Evolutionary conservation across 2,113 vertebrate species (phyloP).

Genomic region (Passer montanus): DNA sequence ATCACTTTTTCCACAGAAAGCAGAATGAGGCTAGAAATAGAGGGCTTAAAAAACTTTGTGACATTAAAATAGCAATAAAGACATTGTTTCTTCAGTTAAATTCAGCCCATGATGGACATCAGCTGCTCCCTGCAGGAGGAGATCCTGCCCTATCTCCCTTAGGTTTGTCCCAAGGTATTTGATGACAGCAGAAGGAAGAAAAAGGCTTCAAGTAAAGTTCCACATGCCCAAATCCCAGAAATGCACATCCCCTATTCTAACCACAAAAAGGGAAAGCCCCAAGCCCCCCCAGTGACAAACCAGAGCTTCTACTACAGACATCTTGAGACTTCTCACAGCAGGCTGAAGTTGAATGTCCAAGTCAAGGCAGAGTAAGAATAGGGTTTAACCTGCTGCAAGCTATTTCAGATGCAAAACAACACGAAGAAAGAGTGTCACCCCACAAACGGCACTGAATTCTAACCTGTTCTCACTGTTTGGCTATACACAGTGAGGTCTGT

Average conservation of each 20-base stretch:
- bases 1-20: not conserved
- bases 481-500: not conserved
- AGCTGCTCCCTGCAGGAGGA: not conserved
- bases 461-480: not conserved
- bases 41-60: not conserved
- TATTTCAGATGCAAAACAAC: not conserved
- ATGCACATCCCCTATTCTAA: accelerated
- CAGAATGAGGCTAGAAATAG: not conserved
- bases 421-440: not conserved
- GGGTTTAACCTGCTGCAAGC: not conserved
- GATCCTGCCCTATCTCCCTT: not conserved
- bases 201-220: not conserved
- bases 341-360: not conserved
- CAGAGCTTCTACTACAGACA: not conserved
- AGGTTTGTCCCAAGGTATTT: not conserved
- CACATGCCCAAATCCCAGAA: not conserved
- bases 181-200: not conserved
- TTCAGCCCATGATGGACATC: not conserved
- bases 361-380: not conserved
- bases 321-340: not conserved
- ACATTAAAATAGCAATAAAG: not conserved
- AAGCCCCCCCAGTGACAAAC: not conserved
- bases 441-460: not conserved
- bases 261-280: not conserved
- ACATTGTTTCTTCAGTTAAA: not conserved